phyloP scores from a whole-genome alignment of 1,140 invertebrate genomes.

The Pseudomyrmex gracilis region DNA sequence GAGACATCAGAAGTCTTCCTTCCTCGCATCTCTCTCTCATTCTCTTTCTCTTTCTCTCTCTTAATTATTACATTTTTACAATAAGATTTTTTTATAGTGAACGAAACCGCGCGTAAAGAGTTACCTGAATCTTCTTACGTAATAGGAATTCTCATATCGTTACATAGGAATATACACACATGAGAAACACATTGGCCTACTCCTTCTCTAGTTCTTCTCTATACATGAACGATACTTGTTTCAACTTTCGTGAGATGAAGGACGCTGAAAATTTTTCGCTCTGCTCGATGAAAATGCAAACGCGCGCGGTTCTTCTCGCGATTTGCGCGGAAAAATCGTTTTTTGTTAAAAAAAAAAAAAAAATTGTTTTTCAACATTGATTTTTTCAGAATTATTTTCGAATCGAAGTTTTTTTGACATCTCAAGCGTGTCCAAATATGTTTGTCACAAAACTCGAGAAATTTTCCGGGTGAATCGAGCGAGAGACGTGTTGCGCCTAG shows the following conservation, averaged over 20 bases:
- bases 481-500: not conserved
- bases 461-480: not conserved
- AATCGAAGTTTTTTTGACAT: too few relatives aligned
- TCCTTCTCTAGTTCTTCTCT: not conserved
- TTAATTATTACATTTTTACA: constrained; percentile 46
- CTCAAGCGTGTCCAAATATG: too few relatives aligned
- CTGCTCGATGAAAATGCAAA: constrained; percentile 7
- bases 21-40: not conserved
- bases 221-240: not conserved
- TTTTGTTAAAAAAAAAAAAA: not conserved
- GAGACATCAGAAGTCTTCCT: constrained; percentile 4
- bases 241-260: not conserved
- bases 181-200: constrained; percentile 31
- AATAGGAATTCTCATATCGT: constrained; percentile 25
- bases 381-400: not conserved
- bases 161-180: constrained; percentile 37
- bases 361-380: not conserved
- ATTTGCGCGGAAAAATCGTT: not conserved
- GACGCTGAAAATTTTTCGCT: not conserved
- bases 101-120: constrained; percentile 13
- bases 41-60: not conserved
- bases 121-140: constrained; percentile 40
- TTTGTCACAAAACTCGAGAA: too few relatives aligned
- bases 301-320: not conserved
- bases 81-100: constrained; percentile 46